These are phyloP conservation scores for Podiceps cristatus DNA, from an alignment of 2,113 vertebrate genomes.

Conservation along the genomic window DNA sequence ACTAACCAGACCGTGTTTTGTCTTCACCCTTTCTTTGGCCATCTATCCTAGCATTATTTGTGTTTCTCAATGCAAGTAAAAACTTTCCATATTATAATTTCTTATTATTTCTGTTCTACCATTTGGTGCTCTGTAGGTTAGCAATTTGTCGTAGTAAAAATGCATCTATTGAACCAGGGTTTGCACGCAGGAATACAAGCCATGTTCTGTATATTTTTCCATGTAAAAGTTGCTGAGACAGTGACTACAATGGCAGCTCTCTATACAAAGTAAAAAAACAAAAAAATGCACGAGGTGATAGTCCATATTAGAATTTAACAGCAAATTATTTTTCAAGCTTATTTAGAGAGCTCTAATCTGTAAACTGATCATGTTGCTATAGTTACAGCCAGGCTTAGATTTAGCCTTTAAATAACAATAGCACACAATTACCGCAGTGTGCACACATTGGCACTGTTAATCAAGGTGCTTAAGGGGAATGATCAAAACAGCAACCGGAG, in stretches of 20 bases:
- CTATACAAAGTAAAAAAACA: background rate
- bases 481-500: background rate
- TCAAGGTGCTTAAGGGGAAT: background rate
- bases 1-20: background rate
- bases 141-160: background rate
- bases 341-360: constrained; percentile 49
- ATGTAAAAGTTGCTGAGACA: background rate
- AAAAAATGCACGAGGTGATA: background rate
- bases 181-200: background rate
- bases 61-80: background rate
- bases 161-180: background rate
- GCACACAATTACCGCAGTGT: constrained; percentile 50
- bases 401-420: constrained; percentile 58
- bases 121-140: background rate
- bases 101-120: background rate
- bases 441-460: background rate
- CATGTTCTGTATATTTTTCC: background rate
- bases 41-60: background rate
- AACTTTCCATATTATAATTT: background rate
- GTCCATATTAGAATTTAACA: background rate
- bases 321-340: constrained; percentile 39
- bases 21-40: background rate
- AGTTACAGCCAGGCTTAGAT: constrained; percentile 67
- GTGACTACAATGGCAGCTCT: background rate
- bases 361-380: constrained; percentile 63